These are phyloP conservation scores for Ginglymostoma cirratum DNA, from an alignment of 2,113 vertebrate genomes.

Conservation along the genomic window DNA sequence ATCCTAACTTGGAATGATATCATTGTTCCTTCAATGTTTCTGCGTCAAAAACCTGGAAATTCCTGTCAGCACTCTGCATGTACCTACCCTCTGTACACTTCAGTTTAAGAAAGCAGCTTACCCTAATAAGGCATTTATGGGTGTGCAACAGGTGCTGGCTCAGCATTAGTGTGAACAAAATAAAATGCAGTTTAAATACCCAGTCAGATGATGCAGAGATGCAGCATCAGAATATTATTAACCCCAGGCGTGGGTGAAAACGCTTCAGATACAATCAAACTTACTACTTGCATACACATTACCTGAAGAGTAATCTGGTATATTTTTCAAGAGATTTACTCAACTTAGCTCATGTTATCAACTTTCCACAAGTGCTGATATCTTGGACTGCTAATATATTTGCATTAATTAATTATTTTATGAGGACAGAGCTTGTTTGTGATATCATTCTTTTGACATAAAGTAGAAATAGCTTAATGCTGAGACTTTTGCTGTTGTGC, in stretches of 20 bases:
- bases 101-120: too few relatives aligned
- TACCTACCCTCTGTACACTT: too few relatives aligned
- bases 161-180: too few relatives aligned
- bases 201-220: too few relatives aligned
- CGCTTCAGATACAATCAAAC: background rate
- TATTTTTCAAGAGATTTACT: background rate
- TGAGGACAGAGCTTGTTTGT: background rate
- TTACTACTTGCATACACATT: background rate
- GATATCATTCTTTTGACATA: background rate
- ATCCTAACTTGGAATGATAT: too few relatives aligned
- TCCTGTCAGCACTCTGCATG: too few relatives aligned
- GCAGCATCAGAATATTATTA: background rate
- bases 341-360: background rate
- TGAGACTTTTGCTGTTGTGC: background rate
- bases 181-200: too few relatives aligned
- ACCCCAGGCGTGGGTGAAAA: background rate
- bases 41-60: too few relatives aligned
- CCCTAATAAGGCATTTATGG: too few relatives aligned
- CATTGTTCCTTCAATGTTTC: too few relatives aligned
- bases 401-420: background rate
- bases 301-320: background rate
- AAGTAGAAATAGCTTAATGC: background rate
- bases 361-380: background rate
- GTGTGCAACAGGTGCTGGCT: too few relatives aligned
- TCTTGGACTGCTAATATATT: background rate